Conservation (phyloP, 2,113 vertebrate species). For the Pteruthius melanotis region DNA sequence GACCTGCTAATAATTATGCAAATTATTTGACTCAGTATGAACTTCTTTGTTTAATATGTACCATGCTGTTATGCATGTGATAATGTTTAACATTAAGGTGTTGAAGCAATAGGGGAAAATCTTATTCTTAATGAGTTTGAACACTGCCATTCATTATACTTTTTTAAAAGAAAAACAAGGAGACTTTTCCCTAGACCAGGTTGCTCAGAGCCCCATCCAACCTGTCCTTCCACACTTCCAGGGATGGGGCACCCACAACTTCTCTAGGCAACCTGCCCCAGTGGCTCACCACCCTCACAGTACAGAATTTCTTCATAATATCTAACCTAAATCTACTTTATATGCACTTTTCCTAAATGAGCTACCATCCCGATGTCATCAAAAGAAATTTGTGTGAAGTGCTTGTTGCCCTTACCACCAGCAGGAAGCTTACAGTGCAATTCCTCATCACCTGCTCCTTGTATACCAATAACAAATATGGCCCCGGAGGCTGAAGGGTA, state of each 20-base stretch:
- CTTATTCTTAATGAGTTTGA: constrained; percentile 11
- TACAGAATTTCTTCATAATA: not conserved
- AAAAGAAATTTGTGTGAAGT: not conserved
- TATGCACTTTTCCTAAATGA: not conserved
- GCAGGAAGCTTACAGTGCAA: not conserved
- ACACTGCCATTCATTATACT: not conserved
- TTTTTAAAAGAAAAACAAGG: not conserved
- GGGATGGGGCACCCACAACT: not conserved
- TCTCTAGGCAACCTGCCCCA: not conserved
- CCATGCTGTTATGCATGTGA: constrained; percentile 5
- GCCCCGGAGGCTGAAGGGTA: not conserved
- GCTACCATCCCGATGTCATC: not conserved
- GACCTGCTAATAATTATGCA: constrained; percentile 35
- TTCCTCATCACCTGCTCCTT: not conserved
- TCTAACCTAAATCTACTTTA: no score
- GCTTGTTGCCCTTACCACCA: not conserved
- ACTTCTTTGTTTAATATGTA: constrained; percentile 49
- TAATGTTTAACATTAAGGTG: constrained; percentile 14
- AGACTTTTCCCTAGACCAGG: not conserved
- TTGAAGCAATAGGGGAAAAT: constrained; percentile 11
- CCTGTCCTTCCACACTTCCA: not conserved
- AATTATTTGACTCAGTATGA: constrained; percentile 27
- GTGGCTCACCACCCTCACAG: not conserved
- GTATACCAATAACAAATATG: not conserved
- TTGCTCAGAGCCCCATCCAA: not conserved